Percentiles rank a stretch among this genome's conserved stretches.
Evolutionary conservation across 2,888 invertebrate species (phyloP).

Genomic region (Melinaea menophilus): DNA sequence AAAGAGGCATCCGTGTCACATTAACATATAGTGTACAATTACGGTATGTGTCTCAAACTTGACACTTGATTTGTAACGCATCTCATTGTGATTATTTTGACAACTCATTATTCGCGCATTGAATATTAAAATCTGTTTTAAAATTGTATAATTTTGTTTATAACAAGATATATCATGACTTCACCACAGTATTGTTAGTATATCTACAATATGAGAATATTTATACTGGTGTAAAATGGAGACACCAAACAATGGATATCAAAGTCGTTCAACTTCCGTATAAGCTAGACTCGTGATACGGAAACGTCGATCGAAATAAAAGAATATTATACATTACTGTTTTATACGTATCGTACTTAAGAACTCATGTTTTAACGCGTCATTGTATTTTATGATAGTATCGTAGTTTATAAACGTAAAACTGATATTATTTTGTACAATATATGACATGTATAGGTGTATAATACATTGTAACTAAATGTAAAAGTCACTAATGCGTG

Average conservation of each 20-base stretch:
- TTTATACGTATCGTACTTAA: neutral
- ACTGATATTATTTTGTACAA: neutral
- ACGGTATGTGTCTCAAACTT: too few relatives aligned
- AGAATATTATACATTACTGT: neutral
- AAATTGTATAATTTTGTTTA: neutral
- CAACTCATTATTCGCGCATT: neutral
- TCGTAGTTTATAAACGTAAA: neutral
- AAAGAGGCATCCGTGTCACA: neutral
- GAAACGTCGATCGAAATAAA: slow-evolving; percentile 2
- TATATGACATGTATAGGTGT: slow-evolving; percentile 2
- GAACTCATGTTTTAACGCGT: too few relatives aligned
- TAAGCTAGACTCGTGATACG: slow-evolving; percentile 6
- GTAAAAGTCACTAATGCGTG: too few relatives aligned
- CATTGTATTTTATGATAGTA: neutral
- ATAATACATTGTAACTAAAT: neutral
- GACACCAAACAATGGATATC: slow-evolving; percentile 9
- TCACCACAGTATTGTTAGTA: neutral
- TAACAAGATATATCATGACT: neutral
- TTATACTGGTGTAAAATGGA: neutral
- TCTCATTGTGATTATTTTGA: neutral
- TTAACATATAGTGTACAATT: neutral
- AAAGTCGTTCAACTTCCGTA: slow-evolving; percentile 14
- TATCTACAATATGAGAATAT: neutral
- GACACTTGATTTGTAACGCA: too few relatives aligned
- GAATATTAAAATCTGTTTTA: too few relatives aligned